Evolutionary conservation across 2,888 invertebrate species (phyloP), one percentile per base, ranked within the genome.

Genomic region (Eumerus sabulonum): DNA sequence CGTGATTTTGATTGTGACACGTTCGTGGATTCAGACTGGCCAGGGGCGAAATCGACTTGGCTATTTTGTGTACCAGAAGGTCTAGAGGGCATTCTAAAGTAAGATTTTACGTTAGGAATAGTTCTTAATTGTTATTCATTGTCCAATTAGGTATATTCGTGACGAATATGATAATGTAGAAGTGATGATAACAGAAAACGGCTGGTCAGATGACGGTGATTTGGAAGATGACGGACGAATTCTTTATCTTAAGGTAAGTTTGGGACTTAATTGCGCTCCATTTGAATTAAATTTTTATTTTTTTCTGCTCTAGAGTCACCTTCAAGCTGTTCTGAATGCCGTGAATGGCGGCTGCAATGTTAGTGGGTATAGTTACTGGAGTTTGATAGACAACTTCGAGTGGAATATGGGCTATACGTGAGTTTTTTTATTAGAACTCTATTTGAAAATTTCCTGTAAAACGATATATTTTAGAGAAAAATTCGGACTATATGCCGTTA

Each of bases 401-500:
- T 87, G 87, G 87, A 74, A 83, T 14, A 45, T 62, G 14, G 86
- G 86, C 45, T 87, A 84, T 56, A 86, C 85, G 86, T 86, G 81
- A 84, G 84, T 82, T 47, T 19, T 68, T 82, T 81, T 53, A 53
- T 68, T 66, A 59, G 42, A 14, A 9, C 40, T n/a, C 3, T 18
- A 27, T 7, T 3, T 11, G 11, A 9, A 18, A 14, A 50, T 11
- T 0, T n/a, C 11, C 9, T 35, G 9, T 27, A 27, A 4, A 7
- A 4, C 27, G 7, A 2, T 27, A 7, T 27, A 27, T 27, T 27
- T 27, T 27, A 93, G 93, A 11, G 90, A 91, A 79, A 91, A 90
- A 85, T 95, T 93, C 87, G 95, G 95, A 5, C 83, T 95, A 0
- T 93, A 92, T 82, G 89, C 91, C 83, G 93, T 95, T 0, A 92